Conservation (phyloP, 1,140 invertebrate genomes). For the Chlorops oryzae region DNA sequence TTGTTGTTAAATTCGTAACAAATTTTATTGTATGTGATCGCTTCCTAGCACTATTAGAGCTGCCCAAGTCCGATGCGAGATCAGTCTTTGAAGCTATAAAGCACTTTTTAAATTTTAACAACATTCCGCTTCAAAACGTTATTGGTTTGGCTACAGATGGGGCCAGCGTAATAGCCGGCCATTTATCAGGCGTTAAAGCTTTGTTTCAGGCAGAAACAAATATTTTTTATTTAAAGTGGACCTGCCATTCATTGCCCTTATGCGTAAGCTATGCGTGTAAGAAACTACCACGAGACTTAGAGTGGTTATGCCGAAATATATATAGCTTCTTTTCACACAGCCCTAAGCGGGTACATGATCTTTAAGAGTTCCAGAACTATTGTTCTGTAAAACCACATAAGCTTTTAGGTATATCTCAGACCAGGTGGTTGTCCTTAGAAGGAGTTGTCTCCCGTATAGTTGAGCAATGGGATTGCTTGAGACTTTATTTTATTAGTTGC, state of each 20-base stretch:
- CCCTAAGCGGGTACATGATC: slow-evolving; percentile 4
- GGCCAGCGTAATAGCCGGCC: slow-evolving; percentile 10
- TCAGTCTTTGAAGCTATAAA: neutral
- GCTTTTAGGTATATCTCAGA: slow-evolving; percentile 23
- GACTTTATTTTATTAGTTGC: neutral
- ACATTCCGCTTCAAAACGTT: slow-evolving; percentile 9
- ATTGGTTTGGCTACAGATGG: slow-evolving; percentile 14
- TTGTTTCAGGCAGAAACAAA: slow-evolving; percentile 4
- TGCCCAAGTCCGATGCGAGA: neutral
- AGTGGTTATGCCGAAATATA: neutral
- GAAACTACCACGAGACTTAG: neutral
- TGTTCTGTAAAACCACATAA: slow-evolving; percentile 22
- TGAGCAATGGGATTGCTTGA: slow-evolving; percentile 1
- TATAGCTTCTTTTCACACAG: neutral
- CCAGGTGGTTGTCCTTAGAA: slow-evolving; percentile 20
- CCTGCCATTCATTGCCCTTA: too few species aligned
- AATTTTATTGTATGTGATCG: neutral
- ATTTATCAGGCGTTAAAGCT: slow-evolving; percentile 3
- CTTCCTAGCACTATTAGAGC: neutral
- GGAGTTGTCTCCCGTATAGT: slow-evolving; percentile 12
- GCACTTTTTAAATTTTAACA: neutral
- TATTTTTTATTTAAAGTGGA: neutral
- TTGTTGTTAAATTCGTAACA: neutral
- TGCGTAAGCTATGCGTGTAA: neutral
- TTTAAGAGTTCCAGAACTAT: slow-evolving; percentile 27